Conservation (phyloP, 2,797 vertebrate species). For the Synanceia verrucosa region DNA sequence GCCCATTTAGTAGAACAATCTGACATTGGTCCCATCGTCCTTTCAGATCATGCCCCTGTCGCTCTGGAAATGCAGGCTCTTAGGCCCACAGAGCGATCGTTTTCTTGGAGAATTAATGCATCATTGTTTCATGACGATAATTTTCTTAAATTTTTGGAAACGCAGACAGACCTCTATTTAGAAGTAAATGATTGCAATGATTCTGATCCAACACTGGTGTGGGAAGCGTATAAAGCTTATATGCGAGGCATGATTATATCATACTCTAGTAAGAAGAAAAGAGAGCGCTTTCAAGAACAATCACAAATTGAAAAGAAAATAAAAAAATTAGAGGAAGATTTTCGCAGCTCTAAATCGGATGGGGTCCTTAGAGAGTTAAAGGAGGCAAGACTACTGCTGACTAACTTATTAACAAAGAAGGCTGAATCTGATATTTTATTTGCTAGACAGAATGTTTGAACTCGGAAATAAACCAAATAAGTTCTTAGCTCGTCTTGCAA, state of each 20-base stretch:
- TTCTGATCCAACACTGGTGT: not conserved
- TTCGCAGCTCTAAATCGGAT: no score
- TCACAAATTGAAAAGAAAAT: no score
- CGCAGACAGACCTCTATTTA: not conserved
- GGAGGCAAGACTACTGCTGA: no score
- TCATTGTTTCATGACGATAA: not conserved
- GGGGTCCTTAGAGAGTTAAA: no score
- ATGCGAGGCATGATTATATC: not conserved
- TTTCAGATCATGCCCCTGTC: slow-evolving; percentile 4
- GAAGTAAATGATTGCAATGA: not conserved
- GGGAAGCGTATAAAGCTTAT: not conserved
- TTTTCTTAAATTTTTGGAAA: not conserved
- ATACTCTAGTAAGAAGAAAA: no score
- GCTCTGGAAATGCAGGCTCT: not conserved
- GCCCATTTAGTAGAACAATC: not conserved
- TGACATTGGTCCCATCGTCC: not conserved
- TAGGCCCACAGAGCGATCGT: not conserved
- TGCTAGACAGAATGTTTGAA: no score
- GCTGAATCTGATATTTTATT: no score
- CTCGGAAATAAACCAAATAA: no score
- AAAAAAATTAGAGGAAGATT: no score
- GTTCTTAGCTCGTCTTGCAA: not conserved
- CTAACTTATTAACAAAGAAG: no score
- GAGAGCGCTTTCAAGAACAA: no score
- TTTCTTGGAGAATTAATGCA: not conserved